phyloP scores from a whole-genome alignment of 2,797 vertebrate genomes.

The Rachycentron canadum region DNA sequence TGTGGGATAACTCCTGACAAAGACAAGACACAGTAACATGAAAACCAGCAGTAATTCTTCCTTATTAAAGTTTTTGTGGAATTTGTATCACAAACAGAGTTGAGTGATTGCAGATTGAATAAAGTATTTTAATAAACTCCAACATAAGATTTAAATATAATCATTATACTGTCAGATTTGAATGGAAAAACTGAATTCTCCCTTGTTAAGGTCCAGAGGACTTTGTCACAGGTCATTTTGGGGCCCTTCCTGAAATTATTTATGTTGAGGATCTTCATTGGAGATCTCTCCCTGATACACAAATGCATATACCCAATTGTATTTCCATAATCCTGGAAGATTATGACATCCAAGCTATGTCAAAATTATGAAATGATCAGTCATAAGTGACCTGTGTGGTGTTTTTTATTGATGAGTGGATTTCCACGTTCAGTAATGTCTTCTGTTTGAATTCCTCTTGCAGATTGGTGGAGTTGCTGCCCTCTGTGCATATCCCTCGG shows the following conservation, averaged over 20 bases:
- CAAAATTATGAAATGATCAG: neutral
- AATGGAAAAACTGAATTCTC: neutral
- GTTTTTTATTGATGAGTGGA: neutral
- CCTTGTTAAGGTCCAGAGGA: neutral
- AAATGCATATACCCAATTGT: neutral
- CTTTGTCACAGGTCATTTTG: neutral
- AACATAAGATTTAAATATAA: neutral
- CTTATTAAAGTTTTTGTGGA: neutral
- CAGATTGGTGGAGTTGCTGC: slow-evolving; percentile 87
- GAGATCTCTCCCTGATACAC: neutral
- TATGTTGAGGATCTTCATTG: neutral
- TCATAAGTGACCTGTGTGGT: neutral
- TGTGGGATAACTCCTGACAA: neutral
- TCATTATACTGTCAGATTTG: neutral
- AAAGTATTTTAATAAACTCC: neutral
- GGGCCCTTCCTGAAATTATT: neutral
- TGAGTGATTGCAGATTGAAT: neutral
- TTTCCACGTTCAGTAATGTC: neutral
- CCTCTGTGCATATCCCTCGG: slow-evolving; percentile 83
- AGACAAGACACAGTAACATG: neutral
- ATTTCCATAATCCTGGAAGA: neutral
- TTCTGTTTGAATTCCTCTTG: slow-evolving; percentile 16
- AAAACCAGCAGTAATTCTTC: too few relatives aligned
- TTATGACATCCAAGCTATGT: neutral
- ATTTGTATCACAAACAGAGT: neutral